Percentiles rank a stretch among this genome's conserved stretches.
These are phyloP conservation scores for Hippocampus mohnikei DNA, from an alignment of 2,113 vertebrate species.

Conservation along the genomic window DNA sequence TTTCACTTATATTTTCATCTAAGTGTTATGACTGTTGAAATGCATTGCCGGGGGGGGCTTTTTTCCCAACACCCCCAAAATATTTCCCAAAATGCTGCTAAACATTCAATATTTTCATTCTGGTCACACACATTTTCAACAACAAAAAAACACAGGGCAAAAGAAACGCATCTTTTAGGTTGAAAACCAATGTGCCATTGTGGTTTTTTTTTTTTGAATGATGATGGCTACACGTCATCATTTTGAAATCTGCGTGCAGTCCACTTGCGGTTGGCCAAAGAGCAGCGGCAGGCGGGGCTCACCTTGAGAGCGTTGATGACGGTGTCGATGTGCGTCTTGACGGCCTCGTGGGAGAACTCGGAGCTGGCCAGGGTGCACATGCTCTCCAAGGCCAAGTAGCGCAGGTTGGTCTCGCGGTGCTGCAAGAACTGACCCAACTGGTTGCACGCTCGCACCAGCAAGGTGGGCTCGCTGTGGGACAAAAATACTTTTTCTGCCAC, in stretches of 20 bases:
- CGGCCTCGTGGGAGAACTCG: constrained; percentile 77
- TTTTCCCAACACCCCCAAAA: background rate
- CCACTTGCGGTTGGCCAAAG: background rate
- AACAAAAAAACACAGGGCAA: too few relatives aligned
- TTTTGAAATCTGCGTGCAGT: too few relatives aligned
- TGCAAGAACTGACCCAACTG: constrained; percentile 83
- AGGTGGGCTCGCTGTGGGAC: constrained; percentile 72
- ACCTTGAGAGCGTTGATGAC: constrained; percentile 84
- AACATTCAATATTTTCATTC: too few relatives aligned
- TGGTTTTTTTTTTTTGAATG: too few relatives aligned
- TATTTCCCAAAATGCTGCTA: too few relatives aligned
- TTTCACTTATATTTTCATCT: too few relatives aligned
- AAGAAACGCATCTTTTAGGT: too few relatives aligned
- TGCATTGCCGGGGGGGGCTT: background rate
- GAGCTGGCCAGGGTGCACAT: constrained; percentile 81
- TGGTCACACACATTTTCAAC: too few relatives aligned
- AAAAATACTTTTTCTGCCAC: constrained; percentile 65
- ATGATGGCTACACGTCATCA: too few relatives aligned
- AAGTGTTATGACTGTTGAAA: background rate
- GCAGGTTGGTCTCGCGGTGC: constrained; percentile 82
- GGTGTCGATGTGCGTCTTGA: constrained; percentile 81
- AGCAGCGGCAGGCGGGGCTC: background rate
- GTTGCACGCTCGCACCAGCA: constrained; percentile 79
- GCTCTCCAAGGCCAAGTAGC: constrained; percentile 81
- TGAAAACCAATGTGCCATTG: too few relatives aligned